Conservation (phyloP, 1,140 invertebrate genomes). For the Manduca sexta region DNA sequence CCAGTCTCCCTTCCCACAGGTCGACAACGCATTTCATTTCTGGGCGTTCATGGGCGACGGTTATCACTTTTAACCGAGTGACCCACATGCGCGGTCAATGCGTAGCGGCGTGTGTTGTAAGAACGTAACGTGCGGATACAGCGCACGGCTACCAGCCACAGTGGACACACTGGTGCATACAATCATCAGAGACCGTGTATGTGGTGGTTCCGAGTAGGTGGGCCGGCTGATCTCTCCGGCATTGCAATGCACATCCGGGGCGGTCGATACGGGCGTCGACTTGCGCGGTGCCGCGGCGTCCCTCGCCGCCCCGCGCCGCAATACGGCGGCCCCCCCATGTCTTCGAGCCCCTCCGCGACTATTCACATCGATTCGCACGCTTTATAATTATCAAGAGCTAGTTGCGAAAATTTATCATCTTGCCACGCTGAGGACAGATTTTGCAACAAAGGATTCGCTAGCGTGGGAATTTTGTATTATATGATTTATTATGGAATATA, state of each 20-base stretch:
- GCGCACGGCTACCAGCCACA: too few relatives aligned
- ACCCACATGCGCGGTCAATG: too few relatives aligned
- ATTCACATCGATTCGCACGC: conserved; percentile 63
- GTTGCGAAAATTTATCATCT: conserved; percentile 44
- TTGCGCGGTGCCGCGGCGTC: conserved; percentile 57
- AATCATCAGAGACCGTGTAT: too few relatives aligned
- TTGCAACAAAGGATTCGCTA: conserved; percentile 6
- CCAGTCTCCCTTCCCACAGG: too few relatives aligned
- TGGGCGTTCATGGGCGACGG: too few relatives aligned
- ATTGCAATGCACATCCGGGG: conserved; percentile 67
- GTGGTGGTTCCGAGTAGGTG: conserved; percentile 43
- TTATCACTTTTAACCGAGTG: too few relatives aligned
- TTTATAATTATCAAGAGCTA: conserved; percentile 59
- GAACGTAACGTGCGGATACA: too few relatives aligned
- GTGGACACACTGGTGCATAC: too few relatives aligned
- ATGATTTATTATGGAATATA: too few relatives aligned
- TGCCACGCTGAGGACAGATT: conserved; percentile 17
- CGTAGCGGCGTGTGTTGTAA: too few relatives aligned
- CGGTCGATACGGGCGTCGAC: conserved; percentile 66
- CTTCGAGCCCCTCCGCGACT: conserved; percentile 43
- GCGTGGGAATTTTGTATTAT: too few relatives aligned
- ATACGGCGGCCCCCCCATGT: conserved; percentile 38
- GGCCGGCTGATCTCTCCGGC: conserved; percentile 57
- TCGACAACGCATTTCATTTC: too few relatives aligned
- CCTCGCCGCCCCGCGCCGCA: conserved; percentile 33